Conservation (phyloP, 2,113 vertebrate species). For the Sylvietta virens region DNA sequence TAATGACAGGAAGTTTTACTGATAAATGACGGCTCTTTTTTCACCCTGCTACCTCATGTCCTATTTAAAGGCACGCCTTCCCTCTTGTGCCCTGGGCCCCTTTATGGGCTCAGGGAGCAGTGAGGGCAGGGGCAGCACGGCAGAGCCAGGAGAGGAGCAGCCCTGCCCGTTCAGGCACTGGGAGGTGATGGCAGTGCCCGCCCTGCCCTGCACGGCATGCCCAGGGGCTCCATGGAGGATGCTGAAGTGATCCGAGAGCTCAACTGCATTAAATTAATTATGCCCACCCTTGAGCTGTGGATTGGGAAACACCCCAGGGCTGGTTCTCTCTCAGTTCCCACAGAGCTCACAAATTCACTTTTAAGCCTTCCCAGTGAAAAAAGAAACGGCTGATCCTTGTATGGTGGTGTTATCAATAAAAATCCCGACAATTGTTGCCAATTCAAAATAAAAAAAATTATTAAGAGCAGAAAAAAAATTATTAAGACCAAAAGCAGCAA, state of each 20-base stretch:
- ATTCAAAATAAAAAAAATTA: no score
- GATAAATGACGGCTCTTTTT: background rate
- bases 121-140: fast-evolving
- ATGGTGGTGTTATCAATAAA: no score
- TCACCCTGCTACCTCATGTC: background rate
- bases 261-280: background rate
- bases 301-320: background rate
- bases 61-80: background rate
- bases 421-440: no score
- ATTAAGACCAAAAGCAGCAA: no score
- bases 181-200: background rate
- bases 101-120: fast-evolving
- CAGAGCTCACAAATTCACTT: background rate
- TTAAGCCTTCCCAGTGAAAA: background rate
- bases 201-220: background rate
- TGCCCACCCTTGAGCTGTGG: background rate
- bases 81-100: background rate
- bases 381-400: fast-evolving
- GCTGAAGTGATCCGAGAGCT: background rate
- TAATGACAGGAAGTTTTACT: background rate
- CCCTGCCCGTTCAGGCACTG: fast-evolving
- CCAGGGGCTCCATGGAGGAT: fast-evolving
- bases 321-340: background rate
- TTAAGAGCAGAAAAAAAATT: no score
- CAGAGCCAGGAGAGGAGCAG: background rate